Evolutionary conservation across 2,888 invertebrate species (phyloP).

Genomic region (Cryptosula pallasiana): DNA sequence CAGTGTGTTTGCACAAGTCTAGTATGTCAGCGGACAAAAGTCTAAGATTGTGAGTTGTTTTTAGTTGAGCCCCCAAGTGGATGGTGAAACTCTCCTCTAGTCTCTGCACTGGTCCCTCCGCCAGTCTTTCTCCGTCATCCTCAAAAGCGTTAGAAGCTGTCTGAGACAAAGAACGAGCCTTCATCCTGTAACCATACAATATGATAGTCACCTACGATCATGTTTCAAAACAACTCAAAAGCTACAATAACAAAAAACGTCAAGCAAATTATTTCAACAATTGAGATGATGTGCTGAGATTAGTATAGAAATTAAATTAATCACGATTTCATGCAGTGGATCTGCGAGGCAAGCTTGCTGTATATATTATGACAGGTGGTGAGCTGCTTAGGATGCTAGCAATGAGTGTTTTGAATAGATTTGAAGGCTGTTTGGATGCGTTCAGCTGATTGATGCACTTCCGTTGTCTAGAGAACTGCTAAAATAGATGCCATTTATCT

Average conservation of each 20-base stretch:
- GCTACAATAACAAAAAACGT: no score
- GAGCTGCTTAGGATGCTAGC: not conserved
- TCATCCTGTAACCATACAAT: not conserved
- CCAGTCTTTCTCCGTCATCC: not conserved
- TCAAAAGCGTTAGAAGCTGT: not conserved
- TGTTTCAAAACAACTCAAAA: no score
- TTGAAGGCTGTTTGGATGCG: not conserved
- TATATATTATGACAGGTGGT: not conserved
- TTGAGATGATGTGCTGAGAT: no score
- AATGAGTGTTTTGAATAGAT: not conserved
- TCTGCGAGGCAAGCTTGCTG: no score
- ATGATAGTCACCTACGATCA: no score
- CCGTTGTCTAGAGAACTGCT: constrained; percentile 2
- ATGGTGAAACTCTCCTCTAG: constrained; percentile 96
- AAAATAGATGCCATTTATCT: no score
- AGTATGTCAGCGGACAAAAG: constrained; percentile 78
- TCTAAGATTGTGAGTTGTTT: constrained; percentile 95
- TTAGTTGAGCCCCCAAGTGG: constrained; percentile 90
- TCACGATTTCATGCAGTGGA: no score
- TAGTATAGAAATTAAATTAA: no score
- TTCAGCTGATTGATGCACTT: not conserved
- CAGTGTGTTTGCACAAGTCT: constrained; percentile 64
- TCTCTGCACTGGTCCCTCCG: constrained; percentile 25
- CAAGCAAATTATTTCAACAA: no score
- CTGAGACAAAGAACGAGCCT: constrained; percentile 12